Evolutionary conservation across 2,888 invertebrate species (phyloP).

Genomic region (Chrysolina oricalcia): DNA sequence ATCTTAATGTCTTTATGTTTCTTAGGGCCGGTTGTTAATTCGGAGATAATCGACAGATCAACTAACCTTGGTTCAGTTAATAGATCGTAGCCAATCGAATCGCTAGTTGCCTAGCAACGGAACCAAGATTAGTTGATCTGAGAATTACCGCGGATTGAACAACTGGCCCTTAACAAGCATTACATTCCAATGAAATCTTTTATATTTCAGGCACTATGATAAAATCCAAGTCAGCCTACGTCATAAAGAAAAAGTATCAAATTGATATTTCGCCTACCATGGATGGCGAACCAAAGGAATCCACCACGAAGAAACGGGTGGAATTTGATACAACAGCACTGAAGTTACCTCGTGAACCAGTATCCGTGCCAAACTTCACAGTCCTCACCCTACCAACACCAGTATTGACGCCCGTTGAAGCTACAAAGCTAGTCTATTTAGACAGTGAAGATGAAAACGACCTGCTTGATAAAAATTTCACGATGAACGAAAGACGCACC

Average conservation of each 20-base stretch:
- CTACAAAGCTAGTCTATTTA: slow-evolving; percentile 80
- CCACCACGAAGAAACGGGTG: slow-evolving; percentile 62
- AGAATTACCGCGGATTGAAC: too few relatives aligned
- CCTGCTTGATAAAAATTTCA: slow-evolving; percentile 42
- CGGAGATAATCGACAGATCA: too few relatives aligned
- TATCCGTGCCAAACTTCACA: slow-evolving; percentile 84
- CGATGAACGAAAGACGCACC: slow-evolving; percentile 20
- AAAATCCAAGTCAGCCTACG: slow-evolving; percentile 77
- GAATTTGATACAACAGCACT: slow-evolving; percentile 66
- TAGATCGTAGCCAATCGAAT: too few relatives aligned
- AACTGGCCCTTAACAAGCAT: too few relatives aligned
- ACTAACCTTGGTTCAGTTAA: too few relatives aligned
- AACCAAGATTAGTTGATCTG: too few relatives aligned
- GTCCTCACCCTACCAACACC: slow-evolving; percentile 77
- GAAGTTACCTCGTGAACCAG: slow-evolving; percentile 78
- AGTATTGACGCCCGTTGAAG: slow-evolving; percentile 80
- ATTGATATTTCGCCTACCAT: slow-evolving; percentile 67
- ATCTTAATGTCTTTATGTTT: too few relatives aligned
- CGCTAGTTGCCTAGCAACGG: too few relatives aligned
- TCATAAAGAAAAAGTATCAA: slow-evolving; percentile 73
- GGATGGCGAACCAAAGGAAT: slow-evolving; percentile 60
- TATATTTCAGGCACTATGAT: slow-evolving; percentile 68
- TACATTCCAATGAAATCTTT: neutral
- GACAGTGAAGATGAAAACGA: slow-evolving; percentile 77
- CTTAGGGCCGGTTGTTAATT: too few relatives aligned